These are phyloP conservation scores for Carterocephalus palaemon DNA, from an alignment of 2,888 invertebrate species.

Conservation along the genomic window DNA sequence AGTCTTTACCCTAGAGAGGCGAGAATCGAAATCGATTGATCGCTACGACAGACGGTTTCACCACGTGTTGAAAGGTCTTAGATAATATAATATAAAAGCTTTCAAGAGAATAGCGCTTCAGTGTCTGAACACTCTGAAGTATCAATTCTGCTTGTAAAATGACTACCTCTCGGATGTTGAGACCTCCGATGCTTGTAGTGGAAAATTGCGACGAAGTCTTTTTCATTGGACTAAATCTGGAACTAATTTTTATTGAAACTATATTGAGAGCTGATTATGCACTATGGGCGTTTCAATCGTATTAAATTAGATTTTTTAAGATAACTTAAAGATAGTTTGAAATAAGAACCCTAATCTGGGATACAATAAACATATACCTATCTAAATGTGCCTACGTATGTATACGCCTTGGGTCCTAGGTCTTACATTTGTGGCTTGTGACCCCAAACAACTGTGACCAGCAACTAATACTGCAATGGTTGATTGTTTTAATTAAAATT, in stretches of 20 bases:
- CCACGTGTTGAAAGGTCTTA: constrained; percentile 73
- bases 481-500: no score
- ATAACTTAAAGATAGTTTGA: no score
- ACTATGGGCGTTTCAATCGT: constrained; percentile 2
- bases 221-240: constrained; percentile 47
- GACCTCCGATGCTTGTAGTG: constrained; percentile 68
- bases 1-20: constrained; percentile 57
- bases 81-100: constrained; percentile 79
- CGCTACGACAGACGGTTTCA: constrained; percentile 68
- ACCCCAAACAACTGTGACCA: no score
- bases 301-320: background rate
- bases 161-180: constrained; percentile 64
- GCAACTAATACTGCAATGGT: no score
- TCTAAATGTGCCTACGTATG: no score
- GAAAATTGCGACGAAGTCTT: constrained; percentile 62
- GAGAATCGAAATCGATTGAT: constrained; percentile 69
- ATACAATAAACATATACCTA: no score
- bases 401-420: no score
- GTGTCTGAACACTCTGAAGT: constrained; percentile 74
- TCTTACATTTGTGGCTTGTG: no score
- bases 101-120: constrained; percentile 74
- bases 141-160: constrained; percentile 76
- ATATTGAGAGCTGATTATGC: constrained; percentile 21
- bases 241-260: constrained; percentile 69
- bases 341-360: no score